Evolutionary conservation across 2,797 vertebrate genomes (phyloP), one percentile per base, ranked within the genome.

Genomic region (Decapterus maruadsi): DNA sequence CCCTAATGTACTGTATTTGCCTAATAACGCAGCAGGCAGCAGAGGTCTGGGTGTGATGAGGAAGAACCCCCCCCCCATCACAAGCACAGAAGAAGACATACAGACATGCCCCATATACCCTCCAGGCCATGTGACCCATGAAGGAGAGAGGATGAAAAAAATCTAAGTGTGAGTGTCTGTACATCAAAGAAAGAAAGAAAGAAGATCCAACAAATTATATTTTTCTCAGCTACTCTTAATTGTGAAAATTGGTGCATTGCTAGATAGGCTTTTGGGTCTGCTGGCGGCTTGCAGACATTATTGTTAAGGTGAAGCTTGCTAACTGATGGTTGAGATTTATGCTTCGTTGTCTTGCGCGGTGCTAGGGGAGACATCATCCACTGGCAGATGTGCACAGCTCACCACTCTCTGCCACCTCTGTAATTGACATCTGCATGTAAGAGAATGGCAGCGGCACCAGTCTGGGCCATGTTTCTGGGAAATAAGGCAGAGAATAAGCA

Each of bases 401-500:
- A 82, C 89, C 89, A 85, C 85, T 92, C 91, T 89, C 87, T 90
- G 89, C 89, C 92, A 90, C 90, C 86, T 83, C 87, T 64, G 57
- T 93, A 93, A 93, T 92, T 93, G 92, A 93, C 93, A 93, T 93
- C 90, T 91, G 92, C 90, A 93, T 94, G 92, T 89, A 87, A 68
- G 75, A 91, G 90, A 90, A 91, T 92, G 92, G 92, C 90, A 91
- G 90, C 80, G 61, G 90, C 91, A 90, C 81, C 90, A 82, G 91
- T 87, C 90, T 80, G 65, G 80, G 82, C 89, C 87, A 90, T 90
- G 89, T 91, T 93, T 80, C 81, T 58, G 78, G 87, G 82, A 89
- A 88, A 84, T 90, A 91, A 94, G 89, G 90, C 86, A 78, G 83
- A 89, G 91, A 92, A 89, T 91, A 91, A 94, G 92, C 92, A 90